These are phyloP conservation scores for Drosophila varians DNA, from an alignment of 1,140 invertebrate species.

Conservation along the genomic window DNA sequence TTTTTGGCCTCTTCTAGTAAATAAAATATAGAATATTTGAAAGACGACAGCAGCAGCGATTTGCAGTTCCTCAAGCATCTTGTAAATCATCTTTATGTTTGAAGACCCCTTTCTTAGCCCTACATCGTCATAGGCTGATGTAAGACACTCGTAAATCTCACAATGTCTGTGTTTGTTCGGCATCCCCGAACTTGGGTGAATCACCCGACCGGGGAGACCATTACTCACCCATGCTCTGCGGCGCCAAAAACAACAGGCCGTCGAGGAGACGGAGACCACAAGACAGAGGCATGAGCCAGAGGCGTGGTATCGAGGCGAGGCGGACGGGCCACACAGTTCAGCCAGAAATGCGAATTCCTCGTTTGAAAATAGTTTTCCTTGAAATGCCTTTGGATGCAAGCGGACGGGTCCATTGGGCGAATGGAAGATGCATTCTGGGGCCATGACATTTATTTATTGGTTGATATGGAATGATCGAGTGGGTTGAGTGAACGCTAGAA, in stretches of 20 bases:
- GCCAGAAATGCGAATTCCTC: constrained; percentile 34
- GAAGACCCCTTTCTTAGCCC: constrained; percentile 5
- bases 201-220: constrained; percentile 26
- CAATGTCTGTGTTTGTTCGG: constrained; percentile 34
- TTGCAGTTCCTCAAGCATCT: not conserved
- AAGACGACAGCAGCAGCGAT: not conserved
- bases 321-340: constrained; percentile 38
- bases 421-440: constrained; percentile 40
- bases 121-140: constrained; percentile 2
- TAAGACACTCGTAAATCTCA: constrained; percentile 13
- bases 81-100: constrained; percentile 1
- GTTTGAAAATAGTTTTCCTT: constrained; percentile 59
- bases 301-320: not conserved
- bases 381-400: constrained; percentile 50
- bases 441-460: constrained; percentile 42
- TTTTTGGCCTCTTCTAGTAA: not conserved
- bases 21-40: not conserved
- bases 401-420: constrained; percentile 9
- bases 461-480: constrained; percentile 27
- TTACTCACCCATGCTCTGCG: constrained; percentile 43
- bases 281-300: constrained; percentile 3
- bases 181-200: constrained; percentile 56
- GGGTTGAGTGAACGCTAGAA: constrained; percentile 29
- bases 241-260: constrained; percentile 30
- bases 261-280: constrained; percentile 1